Percentiles rank a stretch among this genome's conserved stretches.
phyloP scores from a whole-genome alignment of 2,113 vertebrate species.

The Malurus alboscapulatus region DNA sequence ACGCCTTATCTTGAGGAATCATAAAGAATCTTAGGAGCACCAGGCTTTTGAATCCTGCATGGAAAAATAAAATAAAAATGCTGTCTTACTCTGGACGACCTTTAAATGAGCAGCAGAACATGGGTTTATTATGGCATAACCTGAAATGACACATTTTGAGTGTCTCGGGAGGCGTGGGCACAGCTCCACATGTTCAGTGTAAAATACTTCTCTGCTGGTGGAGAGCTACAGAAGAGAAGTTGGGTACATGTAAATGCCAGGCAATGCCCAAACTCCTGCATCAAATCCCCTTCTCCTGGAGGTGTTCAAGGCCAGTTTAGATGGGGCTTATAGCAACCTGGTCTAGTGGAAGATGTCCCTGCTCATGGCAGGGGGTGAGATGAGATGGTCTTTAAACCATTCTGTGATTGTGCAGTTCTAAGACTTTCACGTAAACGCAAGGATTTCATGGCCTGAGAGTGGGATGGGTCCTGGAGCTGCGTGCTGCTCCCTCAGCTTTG shows the following conservation, averaged over 20 bases:
- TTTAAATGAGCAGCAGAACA: slow-evolving; percentile 17
- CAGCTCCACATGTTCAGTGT: neutral
- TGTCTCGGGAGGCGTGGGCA: neutral
- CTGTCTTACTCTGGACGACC: slow-evolving; percentile 12
- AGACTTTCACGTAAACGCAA: neutral
- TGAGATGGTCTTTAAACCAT: neutral
- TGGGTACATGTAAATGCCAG: neutral
- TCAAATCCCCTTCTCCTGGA: neutral
- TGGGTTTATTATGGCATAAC: neutral
- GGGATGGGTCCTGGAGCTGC: rapidly evolving
- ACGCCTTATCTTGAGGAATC: slow-evolving; percentile 16
- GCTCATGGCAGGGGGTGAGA: neutral
- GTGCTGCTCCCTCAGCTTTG: neutral
- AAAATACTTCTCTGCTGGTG: neutral
- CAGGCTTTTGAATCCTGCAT: neutral
- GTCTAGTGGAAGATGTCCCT: neutral
- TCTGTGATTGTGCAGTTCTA: neutral
- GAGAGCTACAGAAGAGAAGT: neutral
- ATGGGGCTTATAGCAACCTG: neutral
- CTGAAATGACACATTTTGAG: neutral
- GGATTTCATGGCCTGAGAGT: neutral
- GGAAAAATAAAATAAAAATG: neutral
- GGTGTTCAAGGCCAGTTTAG: neutral
- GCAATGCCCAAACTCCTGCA: neutral
- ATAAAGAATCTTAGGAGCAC: neutral